Evolutionary conservation across 2,113 vertebrate genomes (phyloP).

Genomic region (Hypomesus transpacificus): DNA sequence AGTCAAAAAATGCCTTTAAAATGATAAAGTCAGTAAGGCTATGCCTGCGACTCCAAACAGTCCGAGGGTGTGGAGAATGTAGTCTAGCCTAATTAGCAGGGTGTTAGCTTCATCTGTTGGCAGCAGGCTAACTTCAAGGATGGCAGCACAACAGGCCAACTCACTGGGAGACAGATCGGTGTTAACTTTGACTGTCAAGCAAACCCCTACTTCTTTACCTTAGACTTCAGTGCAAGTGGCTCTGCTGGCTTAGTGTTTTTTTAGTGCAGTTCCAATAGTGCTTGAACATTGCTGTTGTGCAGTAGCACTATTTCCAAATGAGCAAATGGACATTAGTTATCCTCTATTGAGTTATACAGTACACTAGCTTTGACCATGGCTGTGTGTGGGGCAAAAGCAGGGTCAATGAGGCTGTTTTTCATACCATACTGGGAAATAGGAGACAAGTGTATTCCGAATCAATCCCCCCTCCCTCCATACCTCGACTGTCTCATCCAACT

Average conservation of each 20-base stretch:
- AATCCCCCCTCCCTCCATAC: neutral
- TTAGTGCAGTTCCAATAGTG: no score
- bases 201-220: no score
- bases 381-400: neutral
- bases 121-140: neutral
- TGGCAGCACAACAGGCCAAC: neutral
- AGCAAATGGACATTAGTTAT: no score
- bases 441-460: neutral
- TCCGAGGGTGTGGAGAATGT: neutral
- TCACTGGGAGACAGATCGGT: no score
- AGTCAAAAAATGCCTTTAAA: neutral
- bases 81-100: neutral
- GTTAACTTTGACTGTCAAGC: no score
- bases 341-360: no score
- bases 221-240: no score
- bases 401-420: neutral
- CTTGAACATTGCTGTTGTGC: no score
- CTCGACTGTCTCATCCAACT: slow-evolving; percentile 21
- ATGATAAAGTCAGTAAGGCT: neutral
- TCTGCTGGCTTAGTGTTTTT: no score
- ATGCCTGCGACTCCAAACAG: neutral
- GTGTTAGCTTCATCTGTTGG: neutral
- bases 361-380: no score
- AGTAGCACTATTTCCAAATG: neutral
- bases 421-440: neutral